phyloP scores from a whole-genome alignment of 2,888 invertebrate genomes.

The Busseola fusca region DNA sequence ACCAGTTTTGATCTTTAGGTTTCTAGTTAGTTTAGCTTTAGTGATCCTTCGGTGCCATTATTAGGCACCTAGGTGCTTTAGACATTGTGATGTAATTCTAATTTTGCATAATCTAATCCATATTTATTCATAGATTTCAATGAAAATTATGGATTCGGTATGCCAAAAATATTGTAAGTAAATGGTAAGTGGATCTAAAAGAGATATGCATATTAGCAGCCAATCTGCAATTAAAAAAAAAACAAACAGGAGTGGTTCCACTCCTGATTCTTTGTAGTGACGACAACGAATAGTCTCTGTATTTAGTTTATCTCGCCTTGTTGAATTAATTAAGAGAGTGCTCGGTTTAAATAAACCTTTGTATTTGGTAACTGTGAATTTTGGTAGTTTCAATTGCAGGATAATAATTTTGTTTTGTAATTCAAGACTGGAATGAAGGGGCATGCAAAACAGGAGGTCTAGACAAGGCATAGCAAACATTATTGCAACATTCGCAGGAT shows the following conservation, averaged over 20 bases:
- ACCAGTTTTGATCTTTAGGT: neutral
- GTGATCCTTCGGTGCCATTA: too few relatives aligned
- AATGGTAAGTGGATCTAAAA: slow-evolving; percentile 64
- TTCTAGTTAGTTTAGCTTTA: neutral
- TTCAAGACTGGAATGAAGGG: slow-evolving; percentile 9
- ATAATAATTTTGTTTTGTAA: slow-evolving; percentile 31
- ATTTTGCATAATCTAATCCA: slow-evolving; percentile 27
- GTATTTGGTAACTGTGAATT: slow-evolving; percentile 50
- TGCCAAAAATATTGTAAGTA: slow-evolving; percentile 25
- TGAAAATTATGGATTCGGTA: slow-evolving; percentile 7
- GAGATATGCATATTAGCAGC: slow-evolving; percentile 83
- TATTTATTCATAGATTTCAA: slow-evolving; percentile 41
- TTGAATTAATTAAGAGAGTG: slow-evolving; percentile 59
- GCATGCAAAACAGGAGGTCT: neutral
- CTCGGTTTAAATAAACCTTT: slow-evolving; percentile 56
- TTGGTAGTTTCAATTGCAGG: slow-evolving; percentile 52
- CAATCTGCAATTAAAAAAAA: slow-evolving; percentile 85
- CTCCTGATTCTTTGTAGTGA: slow-evolving; percentile 72
- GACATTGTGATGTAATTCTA: neutral
- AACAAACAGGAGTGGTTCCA: slow-evolving; percentile 67
- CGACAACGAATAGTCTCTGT: slow-evolving; percentile 65
- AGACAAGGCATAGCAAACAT: neutral
- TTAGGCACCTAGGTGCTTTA: neutral
- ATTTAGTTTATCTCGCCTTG: slow-evolving; percentile 62
- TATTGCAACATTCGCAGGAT: too few relatives aligned